Conservation (phyloP, 2,888 invertebrate genomes). For the Nycteola revayana region DNA sequence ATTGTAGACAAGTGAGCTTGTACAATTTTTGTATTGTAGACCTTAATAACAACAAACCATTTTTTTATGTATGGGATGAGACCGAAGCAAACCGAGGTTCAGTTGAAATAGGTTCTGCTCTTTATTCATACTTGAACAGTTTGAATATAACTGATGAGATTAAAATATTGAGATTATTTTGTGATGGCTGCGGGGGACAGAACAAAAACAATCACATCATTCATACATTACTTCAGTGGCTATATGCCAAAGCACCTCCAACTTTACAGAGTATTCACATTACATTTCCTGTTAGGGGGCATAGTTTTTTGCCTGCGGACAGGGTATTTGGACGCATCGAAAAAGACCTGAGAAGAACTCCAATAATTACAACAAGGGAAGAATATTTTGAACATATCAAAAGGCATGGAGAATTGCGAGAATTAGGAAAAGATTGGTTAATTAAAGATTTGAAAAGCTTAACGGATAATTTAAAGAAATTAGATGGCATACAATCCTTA, state of each 20-base stretch:
- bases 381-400: slow-evolving; percentile 5
- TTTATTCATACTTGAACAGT: slow-evolving; percentile 3
- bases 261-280: slow-evolving; percentile 7
- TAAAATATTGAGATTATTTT: slow-evolving; percentile 11
- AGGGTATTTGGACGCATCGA: slow-evolving; percentile 9
- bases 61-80: slow-evolving; percentile 4
- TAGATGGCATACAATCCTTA: slow-evolving; percentile 1
- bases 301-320: slow-evolving; percentile 8
- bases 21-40: slow-evolving; percentile 28
- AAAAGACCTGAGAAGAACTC: slow-evolving; percentile 7
- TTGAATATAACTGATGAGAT: slow-evolving; percentile 5
- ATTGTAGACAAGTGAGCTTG: slow-evolving; percentile 27
- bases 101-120: slow-evolving; percentile 8
- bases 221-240: slow-evolving; percentile 12
- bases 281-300: slow-evolving; percentile 11
- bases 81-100: slow-evolving; percentile 7
- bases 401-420: slow-evolving; percentile 6
- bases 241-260: slow-evolving; percentile 7
- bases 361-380: slow-evolving; percentile 3
- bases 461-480: slow-evolving; percentile 6
- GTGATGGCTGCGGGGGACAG: slow-evolving; percentile 14
- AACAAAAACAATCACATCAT: slow-evolving; percentile 13
- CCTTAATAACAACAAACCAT: slow-evolving; percentile 2
- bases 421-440: slow-evolving; percentile 6
- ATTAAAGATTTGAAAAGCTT: slow-evolving; percentile 5